Evolutionary conservation across 2,113 vertebrate genomes (phyloP).

Genomic region (Noturus placidus): DNA sequence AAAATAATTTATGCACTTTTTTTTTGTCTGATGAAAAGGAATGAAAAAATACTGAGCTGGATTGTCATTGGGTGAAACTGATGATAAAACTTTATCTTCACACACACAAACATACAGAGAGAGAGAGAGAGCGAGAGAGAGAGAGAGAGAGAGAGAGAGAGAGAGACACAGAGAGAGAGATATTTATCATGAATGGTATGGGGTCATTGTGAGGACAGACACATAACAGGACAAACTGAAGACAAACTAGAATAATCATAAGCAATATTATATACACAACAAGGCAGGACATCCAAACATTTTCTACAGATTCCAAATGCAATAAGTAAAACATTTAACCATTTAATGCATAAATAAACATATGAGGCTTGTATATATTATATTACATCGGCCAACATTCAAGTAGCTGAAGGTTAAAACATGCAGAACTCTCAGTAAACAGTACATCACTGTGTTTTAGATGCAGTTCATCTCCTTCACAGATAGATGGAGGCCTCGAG

Average conservation of each 20-base stretch:
- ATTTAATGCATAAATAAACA: conserved; percentile 42
- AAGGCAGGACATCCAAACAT: conserved; percentile 36
- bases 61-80: conserved; percentile 30
- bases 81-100: neutral
- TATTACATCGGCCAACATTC: conserved; percentile 47
- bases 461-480: conserved; percentile 52
- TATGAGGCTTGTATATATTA: conserved; percentile 28
- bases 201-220: conserved; percentile 43
- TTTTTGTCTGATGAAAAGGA: neutral
- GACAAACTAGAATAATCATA: conserved; percentile 42
- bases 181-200: conserved; percentile 16
- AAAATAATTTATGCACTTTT: neutral
- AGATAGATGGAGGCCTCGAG: conserved; percentile 44
- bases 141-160: neutral
- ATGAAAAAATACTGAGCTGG: conserved; percentile 16
- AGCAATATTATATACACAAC: conserved; percentile 45
- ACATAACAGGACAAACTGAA: conserved; percentile 40
- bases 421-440: conserved; percentile 58
- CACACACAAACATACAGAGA: conserved; percentile 17
- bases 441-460: conserved; percentile 35
- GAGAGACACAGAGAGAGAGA: neutral
- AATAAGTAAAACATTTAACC: conserved; percentile 40
- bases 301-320: neutral
- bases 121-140: neutral
- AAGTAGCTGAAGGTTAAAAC: conserved; percentile 56